Percentiles rank a stretch among this genome's conserved stretches.
Conservation (phyloP, 2,113 vertebrate species). For the Melanocharis versteri region DNA sequence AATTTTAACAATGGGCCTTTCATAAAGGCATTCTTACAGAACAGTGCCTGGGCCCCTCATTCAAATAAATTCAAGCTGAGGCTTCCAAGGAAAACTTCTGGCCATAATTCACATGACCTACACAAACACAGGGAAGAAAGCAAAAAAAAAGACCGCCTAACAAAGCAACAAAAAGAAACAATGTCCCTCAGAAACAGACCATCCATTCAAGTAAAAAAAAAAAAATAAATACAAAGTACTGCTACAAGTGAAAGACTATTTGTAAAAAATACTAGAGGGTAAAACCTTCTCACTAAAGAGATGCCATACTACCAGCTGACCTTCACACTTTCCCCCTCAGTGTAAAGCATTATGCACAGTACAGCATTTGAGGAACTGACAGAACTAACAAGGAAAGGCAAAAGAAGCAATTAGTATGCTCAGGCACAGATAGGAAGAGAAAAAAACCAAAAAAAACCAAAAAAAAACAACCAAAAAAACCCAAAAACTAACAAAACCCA, state of each 20-base stretch:
- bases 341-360: background rate
- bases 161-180: slow-evolving; percentile 24
- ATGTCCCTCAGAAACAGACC: background rate
- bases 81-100: slow-evolving; percentile 17
- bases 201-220: slow-evolving; percentile 39
- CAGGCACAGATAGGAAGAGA: background rate
- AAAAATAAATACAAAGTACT: slow-evolving; percentile 5
- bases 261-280: slow-evolving; percentile 29
- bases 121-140: background rate
- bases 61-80: background rate
- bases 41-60: background rate
- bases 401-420: slow-evolving; percentile 49
- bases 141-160: background rate
- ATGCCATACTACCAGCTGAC: background rate
- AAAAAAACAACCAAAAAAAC: background rate
- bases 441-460: background rate
- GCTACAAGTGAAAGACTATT: slow-evolving; percentile 3
- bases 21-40: background rate
- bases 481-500: background rate
- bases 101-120: slow-evolving; percentile 38
- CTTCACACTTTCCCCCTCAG: slow-evolving; percentile 22
- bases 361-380: background rate
- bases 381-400: slow-evolving; percentile 34
- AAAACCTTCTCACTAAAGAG: background rate
- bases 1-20: slow-evolving; percentile 6